A percentile compares a stretch with the other conserved stretches of the same genome.
Conservation (phyloP, 2,797 vertebrate genomes). For the Argentina silus region DNA sequence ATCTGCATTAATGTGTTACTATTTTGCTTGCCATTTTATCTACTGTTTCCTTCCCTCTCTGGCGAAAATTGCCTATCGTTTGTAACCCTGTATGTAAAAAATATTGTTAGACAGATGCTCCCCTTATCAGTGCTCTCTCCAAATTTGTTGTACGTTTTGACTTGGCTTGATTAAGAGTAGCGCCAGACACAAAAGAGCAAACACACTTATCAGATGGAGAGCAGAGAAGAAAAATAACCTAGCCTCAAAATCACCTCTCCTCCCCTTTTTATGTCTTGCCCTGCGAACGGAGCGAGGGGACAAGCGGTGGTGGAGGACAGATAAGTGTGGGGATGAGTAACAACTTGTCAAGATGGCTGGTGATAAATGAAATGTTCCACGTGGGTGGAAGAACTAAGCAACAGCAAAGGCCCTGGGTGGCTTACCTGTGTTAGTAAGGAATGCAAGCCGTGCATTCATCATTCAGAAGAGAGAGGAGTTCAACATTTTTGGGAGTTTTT, state of each 20-base stretch:
- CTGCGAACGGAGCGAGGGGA: conserved; percentile 35
- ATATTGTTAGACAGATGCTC: conserved; percentile 38
- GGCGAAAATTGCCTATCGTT: conserved; percentile 54
- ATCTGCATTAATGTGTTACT: conserved; percentile 60
- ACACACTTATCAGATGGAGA: conserved; percentile 71
- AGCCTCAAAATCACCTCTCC: conserved; percentile 40
- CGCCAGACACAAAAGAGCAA: conserved; percentile 70
- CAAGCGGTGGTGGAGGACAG: conserved; percentile 56
- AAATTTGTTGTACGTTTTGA: conserved; percentile 54
- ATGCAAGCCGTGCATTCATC: conserved; percentile 29
- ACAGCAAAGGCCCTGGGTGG: background rate
- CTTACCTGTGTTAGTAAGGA: conserved; percentile 45
- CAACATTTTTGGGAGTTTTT: conserved; percentile 23
- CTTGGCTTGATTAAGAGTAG: conserved; percentile 71
- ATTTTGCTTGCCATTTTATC: conserved; percentile 42
- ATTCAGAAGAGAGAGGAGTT: background rate
- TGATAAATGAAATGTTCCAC: conserved; percentile 63
- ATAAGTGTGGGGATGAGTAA: conserved; percentile 64
- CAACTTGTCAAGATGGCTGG: conserved; percentile 74
- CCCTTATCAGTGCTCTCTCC: conserved; percentile 64
- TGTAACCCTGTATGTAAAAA: conserved; percentile 57
- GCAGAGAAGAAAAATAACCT: conserved; percentile 70
- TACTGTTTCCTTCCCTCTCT: conserved; percentile 13
- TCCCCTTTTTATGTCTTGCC: conserved; percentile 46
- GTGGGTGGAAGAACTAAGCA: conserved; percentile 53